These are phyloP conservation scores for Eumeta japonica DNA, from an alignment of 1,140 invertebrate genomes.

Conservation along the genomic window DNA sequence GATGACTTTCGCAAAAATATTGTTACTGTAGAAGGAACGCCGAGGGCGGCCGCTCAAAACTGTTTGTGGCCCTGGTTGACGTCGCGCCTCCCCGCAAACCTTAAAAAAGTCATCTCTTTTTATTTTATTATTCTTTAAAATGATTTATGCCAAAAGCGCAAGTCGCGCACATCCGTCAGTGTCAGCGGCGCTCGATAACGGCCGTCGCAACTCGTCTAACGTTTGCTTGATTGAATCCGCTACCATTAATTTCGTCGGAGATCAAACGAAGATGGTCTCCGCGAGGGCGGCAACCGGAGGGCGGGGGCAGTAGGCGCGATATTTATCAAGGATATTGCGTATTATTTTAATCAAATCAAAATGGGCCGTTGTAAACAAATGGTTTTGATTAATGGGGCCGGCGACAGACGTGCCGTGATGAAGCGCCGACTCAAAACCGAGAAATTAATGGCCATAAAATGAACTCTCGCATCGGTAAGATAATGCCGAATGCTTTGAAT, in stretches of 20 bases:
- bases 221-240: conserved; percentile 53
- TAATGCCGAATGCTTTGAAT: conserved; percentile 50
- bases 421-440: conserved; percentile 50
- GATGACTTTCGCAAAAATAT: too few species aligned
- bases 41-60: too few species aligned
- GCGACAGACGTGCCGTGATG: conserved; percentile 53
- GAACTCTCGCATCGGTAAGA: conserved; percentile 53
- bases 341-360: conserved; percentile 60
- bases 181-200: neutral
- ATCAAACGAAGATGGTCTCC: conserved; percentile 57
- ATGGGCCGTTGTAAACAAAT: conserved; percentile 58
- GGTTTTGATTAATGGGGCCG: conserved; percentile 57
- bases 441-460: conserved; percentile 58
- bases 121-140: too few species aligned
- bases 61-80: too few species aligned
- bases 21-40: too few species aligned
- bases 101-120: too few species aligned
- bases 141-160: too few species aligned
- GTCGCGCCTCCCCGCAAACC: too few species aligned
- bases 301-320: conserved; percentile 56
- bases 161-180: neutral
- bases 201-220: conserved; percentile 5
- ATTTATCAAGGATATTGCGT: conserved; percentile 59
- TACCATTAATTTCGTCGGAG: conserved; percentile 53
- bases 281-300: too few species aligned